These are phyloP conservation scores for Gari tellinella DNA, from an alignment of 2,888 invertebrate species.

Conservation along the genomic window DNA sequence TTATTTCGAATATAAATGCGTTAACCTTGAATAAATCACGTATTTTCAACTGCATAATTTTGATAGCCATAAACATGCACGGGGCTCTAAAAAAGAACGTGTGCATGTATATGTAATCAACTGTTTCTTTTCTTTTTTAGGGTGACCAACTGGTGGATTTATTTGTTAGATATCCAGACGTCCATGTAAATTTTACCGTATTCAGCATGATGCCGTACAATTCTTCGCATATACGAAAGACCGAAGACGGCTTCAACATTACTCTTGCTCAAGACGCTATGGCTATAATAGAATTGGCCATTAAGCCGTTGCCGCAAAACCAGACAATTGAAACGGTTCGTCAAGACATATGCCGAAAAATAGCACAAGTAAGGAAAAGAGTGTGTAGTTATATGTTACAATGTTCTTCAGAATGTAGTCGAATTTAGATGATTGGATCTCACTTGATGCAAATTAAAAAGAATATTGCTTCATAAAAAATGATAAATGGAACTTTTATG, in stretches of 20 bases:
- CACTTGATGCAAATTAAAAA: too few relatives aligned
- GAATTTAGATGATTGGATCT: too few relatives aligned
- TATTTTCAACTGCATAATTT: too few relatives aligned
- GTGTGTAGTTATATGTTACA: too few relatives aligned
- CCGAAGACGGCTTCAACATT: conserved; percentile 32
- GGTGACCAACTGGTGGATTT: conserved; percentile 67
- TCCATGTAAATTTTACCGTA: conserved; percentile 75
- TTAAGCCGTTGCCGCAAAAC: conserved; percentile 24
- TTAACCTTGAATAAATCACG: too few relatives aligned
- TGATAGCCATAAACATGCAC: too few relatives aligned
- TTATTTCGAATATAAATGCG: too few relatives aligned
- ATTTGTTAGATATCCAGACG: conserved; percentile 65
- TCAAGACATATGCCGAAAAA: conserved; percentile 11
- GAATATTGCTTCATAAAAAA: too few relatives aligned
- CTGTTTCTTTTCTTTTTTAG: conserved; percentile 54
- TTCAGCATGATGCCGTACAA: conserved; percentile 67
- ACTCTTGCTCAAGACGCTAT: conserved; percentile 57
- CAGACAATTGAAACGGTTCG: conserved; percentile 39
- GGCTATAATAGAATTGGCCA: conserved; percentile 30
- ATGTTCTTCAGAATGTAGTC: too few relatives aligned
- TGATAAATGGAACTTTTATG: too few relatives aligned
- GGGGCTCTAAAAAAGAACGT: too few relatives aligned
- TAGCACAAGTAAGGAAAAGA: neutral
- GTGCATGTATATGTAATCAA: too few relatives aligned
- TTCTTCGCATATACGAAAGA: conserved; percentile 17